Percentiles rank a stretch among this genome's conserved stretches.
Conservation (phyloP, 2,888 invertebrate species). For the Rotaria magnacalcarata region DNA sequence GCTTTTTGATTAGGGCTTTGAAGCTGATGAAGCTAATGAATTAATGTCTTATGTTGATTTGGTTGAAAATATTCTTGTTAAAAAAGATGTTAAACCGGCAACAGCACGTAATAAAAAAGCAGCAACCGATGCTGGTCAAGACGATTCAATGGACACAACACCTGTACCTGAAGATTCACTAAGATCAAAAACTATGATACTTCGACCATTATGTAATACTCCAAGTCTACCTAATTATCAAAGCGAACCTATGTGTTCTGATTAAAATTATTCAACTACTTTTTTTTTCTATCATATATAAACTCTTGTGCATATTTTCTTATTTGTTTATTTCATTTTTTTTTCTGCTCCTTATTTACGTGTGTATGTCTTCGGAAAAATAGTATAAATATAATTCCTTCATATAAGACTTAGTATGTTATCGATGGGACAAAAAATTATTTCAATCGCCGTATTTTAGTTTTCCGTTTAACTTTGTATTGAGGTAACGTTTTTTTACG, state of each 20-base stretch:
- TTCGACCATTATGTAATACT: slow-evolving; percentile 4
- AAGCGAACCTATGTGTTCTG: not conserved
- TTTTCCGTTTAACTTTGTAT: no score
- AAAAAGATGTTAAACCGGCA: not conserved
- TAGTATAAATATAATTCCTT: slow-evolving; percentile 17
- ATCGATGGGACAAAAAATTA: not conserved
- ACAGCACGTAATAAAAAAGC: not conserved
- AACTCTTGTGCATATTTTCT: slow-evolving; percentile 22
- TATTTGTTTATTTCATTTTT: slow-evolving; percentile 30
- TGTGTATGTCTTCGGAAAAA: not conserved
- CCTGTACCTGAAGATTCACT: slow-evolving; percentile 5
- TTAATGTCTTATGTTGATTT: slow-evolving; percentile 4
- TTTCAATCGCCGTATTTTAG: no score
- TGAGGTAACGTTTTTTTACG: no score
- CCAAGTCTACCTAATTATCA: slow-evolving; percentile 1
- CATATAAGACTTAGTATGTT: not conserved
- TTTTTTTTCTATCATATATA: not conserved
- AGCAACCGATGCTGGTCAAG: not conserved
- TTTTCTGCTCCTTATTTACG: not conserved
- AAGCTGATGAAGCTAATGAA: slow-evolving; percentile 34
- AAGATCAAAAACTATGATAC: not conserved
- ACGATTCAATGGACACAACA: slow-evolving; percentile 11
- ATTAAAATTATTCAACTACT: not conserved
- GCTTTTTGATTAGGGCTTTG: not conserved
- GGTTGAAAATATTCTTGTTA: not conserved